Evolutionary conservation across 2,888 invertebrate species (phyloP), one percentile per base, ranked within the genome.

Genomic region (Hartigia nigra): DNA sequence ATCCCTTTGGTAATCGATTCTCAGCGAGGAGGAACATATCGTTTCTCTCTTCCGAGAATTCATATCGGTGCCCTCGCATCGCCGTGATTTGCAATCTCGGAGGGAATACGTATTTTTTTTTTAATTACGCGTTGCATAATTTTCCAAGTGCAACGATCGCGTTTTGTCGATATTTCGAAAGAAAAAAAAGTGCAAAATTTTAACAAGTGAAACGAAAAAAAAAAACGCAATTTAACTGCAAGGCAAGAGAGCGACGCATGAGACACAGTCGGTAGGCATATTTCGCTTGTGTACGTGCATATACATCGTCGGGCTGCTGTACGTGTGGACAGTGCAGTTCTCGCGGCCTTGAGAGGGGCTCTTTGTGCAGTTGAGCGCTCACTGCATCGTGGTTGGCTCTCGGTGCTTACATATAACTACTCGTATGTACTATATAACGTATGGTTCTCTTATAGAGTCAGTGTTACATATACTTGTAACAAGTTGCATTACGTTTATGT

Each of bases 281-380:
- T 23, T 55, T 55, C 23, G 55, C 23, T 4, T 23, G 55, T 55
- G 55, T 55, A 55, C 23, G 55, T 55, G 55, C 55, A 23, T 23
- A 14, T 55, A 23, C 55, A 55, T 55, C 55, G 55, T 55, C 5
- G 23, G 55, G 55, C 55, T 55, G 39, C 23, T 23, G 55, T 55
- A 55, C 23, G 55, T 55, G 55, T 55, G 55, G 80, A 82, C 84
- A 81, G 82, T 81, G 83, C 84, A 84, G 82, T 83, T 83, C 82
- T 82, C 81, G 83, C 87, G 90, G 90, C 91, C 91, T 91, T 91
- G 91, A 91, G 87, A 88, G 88, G 85, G 89, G 87, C 88, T 91
- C 91, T 91, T 91, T 91, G 91, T 91, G 90, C 88, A 83, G 87
- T 87, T 86, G 84, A 88, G 87, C 87, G 84, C 84, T 87, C 86